Percentiles rank a stretch among this genome's conserved stretches.
phyloP scores from a whole-genome alignment of 2,888 invertebrate species.

The Gastrophysa polygoni region DNA sequence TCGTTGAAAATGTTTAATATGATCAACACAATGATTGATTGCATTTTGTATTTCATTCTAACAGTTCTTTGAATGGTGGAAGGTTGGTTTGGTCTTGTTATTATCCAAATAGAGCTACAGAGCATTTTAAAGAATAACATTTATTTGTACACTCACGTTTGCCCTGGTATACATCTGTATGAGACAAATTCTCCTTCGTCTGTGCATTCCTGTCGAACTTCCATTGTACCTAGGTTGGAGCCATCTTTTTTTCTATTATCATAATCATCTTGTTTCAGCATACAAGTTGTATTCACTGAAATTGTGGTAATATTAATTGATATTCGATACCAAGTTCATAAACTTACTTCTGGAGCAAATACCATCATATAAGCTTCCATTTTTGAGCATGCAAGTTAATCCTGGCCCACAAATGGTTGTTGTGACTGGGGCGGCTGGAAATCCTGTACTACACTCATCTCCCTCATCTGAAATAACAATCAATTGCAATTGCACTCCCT shows the following conservation, averaged over 20 bases:
- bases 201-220: slow-evolving; percentile 67
- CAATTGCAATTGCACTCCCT: no score
- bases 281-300: slow-evolving; percentile 48
- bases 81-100: no score
- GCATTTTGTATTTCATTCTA: no score
- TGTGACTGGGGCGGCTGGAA: slow-evolving; percentile 60
- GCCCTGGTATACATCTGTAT: slow-evolving; percentile 68
- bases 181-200: slow-evolving; percentile 65
- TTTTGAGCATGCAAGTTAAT: slow-evolving; percentile 56
- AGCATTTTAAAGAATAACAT: no score
- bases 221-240: slow-evolving; percentile 60
- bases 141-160: slow-evolving; percentile 65
- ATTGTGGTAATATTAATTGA: neutral
- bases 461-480: slow-evolving; percentile 58
- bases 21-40: no score
- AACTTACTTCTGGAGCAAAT: slow-evolving; percentile 62
- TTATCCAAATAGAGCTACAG: no score
- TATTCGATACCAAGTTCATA: no score
- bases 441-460: slow-evolving; percentile 58
- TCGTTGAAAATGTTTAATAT: no score
- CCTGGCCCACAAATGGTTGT: slow-evolving; percentile 67
- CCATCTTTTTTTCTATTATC: slow-evolving; percentile 60
- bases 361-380: slow-evolving; percentile 42
- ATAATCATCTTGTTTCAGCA: slow-evolving; percentile 55
- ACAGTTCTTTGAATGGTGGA: no score